phyloP scores from a whole-genome alignment of 2,888 invertebrate species.

The Drosophila kanekoi region DNA sequence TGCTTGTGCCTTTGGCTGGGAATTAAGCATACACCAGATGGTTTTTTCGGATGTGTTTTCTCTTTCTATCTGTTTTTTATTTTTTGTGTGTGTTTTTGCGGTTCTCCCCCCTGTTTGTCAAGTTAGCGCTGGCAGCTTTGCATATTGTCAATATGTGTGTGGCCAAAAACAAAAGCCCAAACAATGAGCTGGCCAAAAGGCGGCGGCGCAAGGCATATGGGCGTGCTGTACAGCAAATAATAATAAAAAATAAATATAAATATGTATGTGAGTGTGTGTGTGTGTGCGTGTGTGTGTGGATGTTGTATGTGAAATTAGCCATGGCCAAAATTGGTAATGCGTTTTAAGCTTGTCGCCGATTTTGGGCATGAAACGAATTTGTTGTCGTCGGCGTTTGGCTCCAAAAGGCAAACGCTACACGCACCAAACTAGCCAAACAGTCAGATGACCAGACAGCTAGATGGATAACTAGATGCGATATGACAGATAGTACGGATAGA shows the following conservation, averaged over 20 bases:
- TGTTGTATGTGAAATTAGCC: conserved; percentile 66
- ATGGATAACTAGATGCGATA: conserved; percentile 22
- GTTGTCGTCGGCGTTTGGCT: conserved; percentile 61
- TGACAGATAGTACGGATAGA: conserved; percentile 6
- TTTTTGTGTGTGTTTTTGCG: background rate
- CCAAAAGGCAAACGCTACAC: conserved; percentile 61
- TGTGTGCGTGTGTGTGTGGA: background rate
- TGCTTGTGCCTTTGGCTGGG: background rate
- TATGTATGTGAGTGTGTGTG: background rate
- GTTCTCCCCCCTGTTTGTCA: conserved; percentile 17
- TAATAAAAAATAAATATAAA: conserved; percentile 6
- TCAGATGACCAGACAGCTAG: conserved; percentile 24
- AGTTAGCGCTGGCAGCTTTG: conserved; percentile 15
- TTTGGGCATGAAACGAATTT: conserved; percentile 73
- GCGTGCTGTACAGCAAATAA: conserved; percentile 3
- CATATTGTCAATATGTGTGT: conserved; percentile 30
- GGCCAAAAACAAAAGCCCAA: conserved; percentile 32
- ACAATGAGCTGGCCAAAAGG: conserved; percentile 36
- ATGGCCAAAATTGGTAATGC: conserved; percentile 72
- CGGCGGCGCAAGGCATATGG: conserved; percentile 12
- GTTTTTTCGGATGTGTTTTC: background rate
- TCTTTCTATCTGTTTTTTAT: no score
- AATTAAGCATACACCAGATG: conserved; percentile 33
- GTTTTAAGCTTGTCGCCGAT: conserved; percentile 70
- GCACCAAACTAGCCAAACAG: conserved; percentile 22